phyloP scores from a whole-genome alignment of 2,888 invertebrate genomes.

The Teinopalpus imperialis region DNA sequence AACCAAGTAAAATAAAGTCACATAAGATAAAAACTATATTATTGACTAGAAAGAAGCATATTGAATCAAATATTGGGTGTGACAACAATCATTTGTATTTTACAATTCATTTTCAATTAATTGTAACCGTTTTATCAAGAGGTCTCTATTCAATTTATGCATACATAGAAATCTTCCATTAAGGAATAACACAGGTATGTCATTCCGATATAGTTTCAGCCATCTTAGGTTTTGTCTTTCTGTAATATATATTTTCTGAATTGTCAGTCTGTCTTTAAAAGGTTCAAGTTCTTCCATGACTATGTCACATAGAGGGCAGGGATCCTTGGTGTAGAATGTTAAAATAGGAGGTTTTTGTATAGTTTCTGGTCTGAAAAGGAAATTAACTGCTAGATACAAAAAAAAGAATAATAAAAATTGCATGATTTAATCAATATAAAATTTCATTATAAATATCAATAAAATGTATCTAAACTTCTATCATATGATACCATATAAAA shows the following conservation, averaged over 20 bases:
- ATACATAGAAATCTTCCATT: slow-evolving; percentile 91
- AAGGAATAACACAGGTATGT: slow-evolving; percentile 94
- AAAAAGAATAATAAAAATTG: slow-evolving; percentile 27
- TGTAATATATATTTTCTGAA: slow-evolving; percentile 90
- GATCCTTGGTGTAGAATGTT: slow-evolving; percentile 91
- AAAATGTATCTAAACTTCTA: slow-evolving; percentile 4
- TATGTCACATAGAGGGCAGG: slow-evolving; percentile 91
- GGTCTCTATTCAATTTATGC: slow-evolving; percentile 84
- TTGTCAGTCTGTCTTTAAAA: slow-evolving; percentile 82
- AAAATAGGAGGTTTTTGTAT: slow-evolving; percentile 80
- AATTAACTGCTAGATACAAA: slow-evolving; percentile 28
- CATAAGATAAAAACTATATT: too few species aligned
- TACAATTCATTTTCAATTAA: slow-evolving; percentile 52
- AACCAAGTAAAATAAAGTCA: too few species aligned
- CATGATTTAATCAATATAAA: slow-evolving; percentile 34
- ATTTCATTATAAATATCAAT: slow-evolving; percentile 16
- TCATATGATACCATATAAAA: slow-evolving; percentile 19
- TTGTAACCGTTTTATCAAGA: slow-evolving; percentile 78
- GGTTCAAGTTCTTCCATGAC: slow-evolving; percentile 85
- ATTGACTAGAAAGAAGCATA: too few species aligned
- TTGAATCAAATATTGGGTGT: too few species aligned
- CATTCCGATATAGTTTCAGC: slow-evolving; percentile 88
- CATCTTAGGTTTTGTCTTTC: slow-evolving; percentile 87
- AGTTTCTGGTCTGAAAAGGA: slow-evolving; percentile 64
- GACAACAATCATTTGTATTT: too few species aligned